Conservation (phyloP, 2,888 invertebrate species). For the Caenorhabditis sp. region DNA sequence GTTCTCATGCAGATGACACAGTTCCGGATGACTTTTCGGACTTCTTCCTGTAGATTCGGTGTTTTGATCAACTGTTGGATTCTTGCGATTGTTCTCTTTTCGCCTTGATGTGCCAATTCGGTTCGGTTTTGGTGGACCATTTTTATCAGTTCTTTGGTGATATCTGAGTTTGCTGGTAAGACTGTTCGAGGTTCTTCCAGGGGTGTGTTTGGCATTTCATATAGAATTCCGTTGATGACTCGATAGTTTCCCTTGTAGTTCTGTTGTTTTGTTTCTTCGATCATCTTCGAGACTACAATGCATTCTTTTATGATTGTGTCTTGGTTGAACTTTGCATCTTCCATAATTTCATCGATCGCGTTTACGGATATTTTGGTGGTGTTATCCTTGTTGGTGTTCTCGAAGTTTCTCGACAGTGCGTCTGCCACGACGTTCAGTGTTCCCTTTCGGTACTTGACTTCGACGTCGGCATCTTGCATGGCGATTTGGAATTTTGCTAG, state of each 20-base stretch:
- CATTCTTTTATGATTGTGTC: background rate
- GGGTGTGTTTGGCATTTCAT: too few relatives aligned
- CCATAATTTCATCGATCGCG: background rate
- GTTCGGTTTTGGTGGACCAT: background rate
- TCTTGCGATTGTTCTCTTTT: background rate
- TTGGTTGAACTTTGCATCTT: background rate
- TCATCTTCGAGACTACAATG: background rate
- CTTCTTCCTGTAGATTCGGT: background rate
- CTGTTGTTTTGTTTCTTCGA: background rate
- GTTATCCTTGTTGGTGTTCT: too few relatives aligned
- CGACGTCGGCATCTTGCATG: slow-evolving; percentile 32
- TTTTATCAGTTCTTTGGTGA: background rate
- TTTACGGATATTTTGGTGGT: too few relatives aligned
- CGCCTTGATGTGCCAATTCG: background rate
- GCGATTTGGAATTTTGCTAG: slow-evolving; percentile 28
- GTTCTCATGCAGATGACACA: background rate
- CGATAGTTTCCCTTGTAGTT: too few relatives aligned
- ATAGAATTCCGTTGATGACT: background rate
- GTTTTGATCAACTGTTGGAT: background rate
- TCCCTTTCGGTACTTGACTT: slow-evolving; percentile 46
- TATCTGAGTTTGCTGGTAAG: background rate
- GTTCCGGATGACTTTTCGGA: background rate
- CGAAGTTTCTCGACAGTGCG: slow-evolving; percentile 28
- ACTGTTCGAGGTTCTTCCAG: background rate
- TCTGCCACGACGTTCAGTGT: slow-evolving; percentile 42